Percentiles rank a stretch among this genome's conserved stretches.
phyloP scores from a whole-genome alignment of 2,113 vertebrate genomes.

The Tyto alba region DNA sequence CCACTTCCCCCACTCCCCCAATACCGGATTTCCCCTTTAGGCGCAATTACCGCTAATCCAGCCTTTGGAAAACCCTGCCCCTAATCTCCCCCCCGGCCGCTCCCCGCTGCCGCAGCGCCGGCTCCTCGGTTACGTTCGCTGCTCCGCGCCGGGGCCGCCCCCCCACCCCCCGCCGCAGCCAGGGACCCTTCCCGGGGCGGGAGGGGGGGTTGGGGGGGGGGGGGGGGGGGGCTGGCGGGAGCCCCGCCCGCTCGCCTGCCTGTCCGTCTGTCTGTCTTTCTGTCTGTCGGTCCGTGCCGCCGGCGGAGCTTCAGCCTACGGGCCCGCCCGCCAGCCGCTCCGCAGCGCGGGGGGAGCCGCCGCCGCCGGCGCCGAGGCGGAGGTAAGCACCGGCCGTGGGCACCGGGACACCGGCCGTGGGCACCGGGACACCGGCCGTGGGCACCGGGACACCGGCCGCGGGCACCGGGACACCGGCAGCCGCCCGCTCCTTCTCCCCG shows the following conservation, averaged over 20 bases:
- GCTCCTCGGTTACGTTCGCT: background rate
- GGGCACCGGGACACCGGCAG: no score
- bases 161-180: background rate
- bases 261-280: no score
- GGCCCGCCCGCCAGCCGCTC: background rate
- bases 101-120: background rate
- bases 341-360: background rate
- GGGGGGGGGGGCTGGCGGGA: background rate
- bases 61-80: background rate
- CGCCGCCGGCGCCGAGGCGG: no score
- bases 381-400: no score
- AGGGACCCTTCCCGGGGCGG: background rate
- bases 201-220: no score
- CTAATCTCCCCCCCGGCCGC: background rate
- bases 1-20: no score
- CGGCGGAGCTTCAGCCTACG: background rate
- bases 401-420: no score
- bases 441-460: no score
- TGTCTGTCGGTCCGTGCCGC: no score
- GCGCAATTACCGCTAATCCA: background rate
- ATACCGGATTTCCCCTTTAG: background rate
- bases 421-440: no score
- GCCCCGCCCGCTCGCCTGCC: conserved; percentile 11
- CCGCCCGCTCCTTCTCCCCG: background rate
- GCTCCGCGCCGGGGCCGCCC: background rate